Base-by-base conservation (phyloP, 1,140 invertebrate genomes). In the Batillaria attramentaria region DNA sequence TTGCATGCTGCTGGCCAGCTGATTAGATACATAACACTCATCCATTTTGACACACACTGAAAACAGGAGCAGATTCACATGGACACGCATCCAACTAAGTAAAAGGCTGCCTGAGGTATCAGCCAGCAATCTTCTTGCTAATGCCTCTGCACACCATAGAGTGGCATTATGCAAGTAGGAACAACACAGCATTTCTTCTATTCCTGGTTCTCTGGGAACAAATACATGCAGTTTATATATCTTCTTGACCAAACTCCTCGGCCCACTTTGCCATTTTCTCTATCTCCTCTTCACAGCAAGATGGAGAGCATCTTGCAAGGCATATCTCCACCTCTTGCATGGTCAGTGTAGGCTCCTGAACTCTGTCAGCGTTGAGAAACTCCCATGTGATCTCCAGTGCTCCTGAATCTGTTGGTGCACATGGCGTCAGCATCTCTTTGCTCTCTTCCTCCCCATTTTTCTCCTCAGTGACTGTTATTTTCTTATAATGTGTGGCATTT, bases 201-300 rank as follows among this genome's bases (percentile, higher is more conserved):
- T n/a, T n/a, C n/a, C n/a, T n/a, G n/a, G n/a, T n/a, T n/a, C n/a
- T n/a, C n/a, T n/a, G n/a, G n/a, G n/a, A n/a, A n/a, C n/a, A n/a
- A n/a, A n/a, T n/a, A n/a, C n/a, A n/a, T n/a, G n/a, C n/a, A n/a
- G n/a, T n/a, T n/a, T n/a, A n/a, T n/a, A n/a, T n/a, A 24, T 65
- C 62, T 13, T 65, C 0, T 65, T 65, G 62, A 65, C 62, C 62
- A 65, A 65, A 65, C 28, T 65, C 31, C 31, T 65, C 28, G 37
- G 33, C 31, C 62, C 62, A 65, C 31, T 35, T 8, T 13, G 16
- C 37, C 62, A 65, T 65, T 35, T 65, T 8, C 31, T 65, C 31
- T 20, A 65, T 5, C 0, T 65, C 62, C 33, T 10, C 62, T 10
- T 65, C 62, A 65, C 62, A 65, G 6, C 33, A 0, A 65, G 62